These are phyloP conservation scores for Macrosoma leucophasiata DNA, from an alignment of 2,888 invertebrate genomes.

Conservation along the genomic window DNA sequence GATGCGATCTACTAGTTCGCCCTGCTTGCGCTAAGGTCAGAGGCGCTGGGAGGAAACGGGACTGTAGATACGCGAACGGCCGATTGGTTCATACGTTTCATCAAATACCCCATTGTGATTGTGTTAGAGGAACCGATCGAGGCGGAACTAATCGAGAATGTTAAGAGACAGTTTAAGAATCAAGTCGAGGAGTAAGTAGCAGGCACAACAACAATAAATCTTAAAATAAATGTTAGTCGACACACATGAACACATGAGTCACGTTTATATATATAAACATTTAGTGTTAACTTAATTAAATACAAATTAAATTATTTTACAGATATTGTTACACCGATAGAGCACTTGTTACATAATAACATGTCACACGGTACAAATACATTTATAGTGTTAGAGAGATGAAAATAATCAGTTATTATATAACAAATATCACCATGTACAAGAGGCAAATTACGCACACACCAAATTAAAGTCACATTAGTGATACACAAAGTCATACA, in stretches of 20 bases:
- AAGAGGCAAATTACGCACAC: constrained; percentile 75
- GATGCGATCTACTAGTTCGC: constrained; percentile 95
- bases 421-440: constrained; percentile 53
- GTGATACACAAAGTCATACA: constrained; percentile 49
- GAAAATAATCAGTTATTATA: constrained; percentile 41
- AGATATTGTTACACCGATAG: constrained; percentile 33
- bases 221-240: constrained; percentile 27
- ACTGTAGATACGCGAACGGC: constrained; percentile 42
- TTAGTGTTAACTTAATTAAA: constrained; percentile 34
- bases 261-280: constrained; percentile 35
- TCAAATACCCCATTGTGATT: constrained; percentile 38
- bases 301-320: constrained; percentile 23
- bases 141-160: constrained; percentile 44
- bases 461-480: constrained; percentile 51
- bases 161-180: constrained; percentile 39
- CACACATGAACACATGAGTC: constrained; percentile 29
- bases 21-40: constrained; percentile 78
- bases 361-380: constrained; percentile 27
- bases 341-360: constrained; percentile 53
- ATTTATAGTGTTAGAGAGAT: constrained; percentile 7
- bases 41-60: constrained; percentile 57
- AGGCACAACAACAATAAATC: constrained; percentile 20
- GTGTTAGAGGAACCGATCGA: constrained; percentile 52
- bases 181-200: constrained; percentile 9
- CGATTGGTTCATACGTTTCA: constrained; percentile 69